Base-by-base conservation (phyloP, 2,888 invertebrate genomes). In the Apodemia zela region DNA sequence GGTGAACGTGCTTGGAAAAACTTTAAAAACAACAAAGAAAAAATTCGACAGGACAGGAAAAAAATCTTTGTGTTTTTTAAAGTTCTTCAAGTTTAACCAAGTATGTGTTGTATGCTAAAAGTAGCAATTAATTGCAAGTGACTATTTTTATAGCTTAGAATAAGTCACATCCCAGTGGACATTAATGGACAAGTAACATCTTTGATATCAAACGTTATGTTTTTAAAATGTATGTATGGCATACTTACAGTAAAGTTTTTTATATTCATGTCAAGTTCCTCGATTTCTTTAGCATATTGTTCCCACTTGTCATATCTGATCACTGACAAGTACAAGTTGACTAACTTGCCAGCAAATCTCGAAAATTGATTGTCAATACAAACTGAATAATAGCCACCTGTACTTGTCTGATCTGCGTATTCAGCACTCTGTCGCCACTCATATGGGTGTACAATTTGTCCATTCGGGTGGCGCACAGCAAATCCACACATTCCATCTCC, bases 401-500 rank as follows among this genome's bases (percentile, higher is more conserved):
- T 87, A 0, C 95, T 94, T 0, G 95, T 91, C 76, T 95, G 95
- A 77, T 98, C 98, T 63, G 98, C 97, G 73, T 97, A 98, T 79
- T 98, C 98, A 0, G 97, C 95, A 71, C 94, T 96, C n/a, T 96
- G 93, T 78, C 95, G 94, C 98, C 98, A 98, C 76, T 97, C 96
- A 78, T 98, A 98, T 0, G 98, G 98, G 76, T 96, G 95, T 7
- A 98, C 97, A 71, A 97, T 94, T 78, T 95, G 93, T 0, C 97
- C 97, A 63, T 94, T 93, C 0, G 98, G 98, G 85, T 97, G 95
- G 66, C 97, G 93, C 0, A 98, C 96, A 0, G 97, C 97, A 80
- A 98, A 97, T 2, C 98, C 98, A 66, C 98, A 97, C 95, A 97
- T 97, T 11, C 97, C 97, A 89, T 98, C 98, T 21, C 98, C 98